Evolutionary conservation across 2,797 vertebrate species (phyloP).

Genomic region (Catharus ustulatus): DNA sequence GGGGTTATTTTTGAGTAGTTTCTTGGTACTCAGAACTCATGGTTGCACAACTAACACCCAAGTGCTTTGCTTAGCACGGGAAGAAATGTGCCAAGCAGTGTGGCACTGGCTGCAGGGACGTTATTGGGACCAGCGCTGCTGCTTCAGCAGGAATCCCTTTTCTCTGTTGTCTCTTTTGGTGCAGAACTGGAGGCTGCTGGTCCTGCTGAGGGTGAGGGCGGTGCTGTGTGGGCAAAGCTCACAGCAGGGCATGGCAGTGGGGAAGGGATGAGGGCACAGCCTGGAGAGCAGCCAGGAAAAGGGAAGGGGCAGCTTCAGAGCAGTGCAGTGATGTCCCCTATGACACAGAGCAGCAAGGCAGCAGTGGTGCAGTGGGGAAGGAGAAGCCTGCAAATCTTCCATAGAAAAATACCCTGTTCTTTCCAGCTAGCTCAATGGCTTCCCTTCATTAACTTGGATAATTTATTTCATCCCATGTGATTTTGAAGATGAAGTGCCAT

Average conservation of each 20-base stretch:
- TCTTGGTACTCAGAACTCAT: background rate
- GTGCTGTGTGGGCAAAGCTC: background rate
- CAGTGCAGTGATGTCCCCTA: background rate
- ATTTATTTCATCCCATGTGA: background rate
- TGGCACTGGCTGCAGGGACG: background rate
- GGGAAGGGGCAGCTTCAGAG: background rate
- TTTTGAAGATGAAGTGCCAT: background rate
- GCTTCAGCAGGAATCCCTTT: fast-evolving
- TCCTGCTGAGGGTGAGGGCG: background rate
- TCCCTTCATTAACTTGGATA: background rate
- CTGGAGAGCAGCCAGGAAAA: fast-evolving
- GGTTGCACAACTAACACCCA: background rate
- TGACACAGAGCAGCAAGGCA: background rate
- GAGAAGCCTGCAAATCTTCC: background rate
- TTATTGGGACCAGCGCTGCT: fast-evolving
- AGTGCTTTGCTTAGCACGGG: fast-evolving
- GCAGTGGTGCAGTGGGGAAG: background rate
- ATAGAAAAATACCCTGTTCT: background rate
- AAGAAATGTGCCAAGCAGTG: background rate
- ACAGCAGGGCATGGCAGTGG: background rate
- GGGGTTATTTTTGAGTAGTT: background rate
- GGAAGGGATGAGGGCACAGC: background rate
- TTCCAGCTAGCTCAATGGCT: background rate
- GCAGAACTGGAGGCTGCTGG: background rate
- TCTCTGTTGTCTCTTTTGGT: background rate